phyloP scores from a whole-genome alignment of 2,797 vertebrate species.

The Lepidocolaptes lacrymiger region DNA sequence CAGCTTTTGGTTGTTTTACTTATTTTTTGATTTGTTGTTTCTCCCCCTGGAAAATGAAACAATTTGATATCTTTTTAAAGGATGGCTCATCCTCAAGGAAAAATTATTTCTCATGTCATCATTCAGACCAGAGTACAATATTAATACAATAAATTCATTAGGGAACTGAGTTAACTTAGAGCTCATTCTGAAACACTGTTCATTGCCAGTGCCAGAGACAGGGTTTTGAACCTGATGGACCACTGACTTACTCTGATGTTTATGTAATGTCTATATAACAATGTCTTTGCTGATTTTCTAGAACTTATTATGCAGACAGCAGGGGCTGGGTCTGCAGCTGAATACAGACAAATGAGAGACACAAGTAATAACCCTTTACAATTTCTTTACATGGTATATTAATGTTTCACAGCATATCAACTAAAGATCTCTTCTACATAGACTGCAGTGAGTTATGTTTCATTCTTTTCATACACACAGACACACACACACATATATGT shows the following conservation, averaged over 20 bases:
- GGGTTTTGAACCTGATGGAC: not conserved
- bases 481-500: fast-evolving
- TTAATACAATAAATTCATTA: not conserved
- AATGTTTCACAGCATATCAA: not conserved
- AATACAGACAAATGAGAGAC: not conserved
- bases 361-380: not conserved
- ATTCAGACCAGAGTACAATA: not conserved
- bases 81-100: not conserved
- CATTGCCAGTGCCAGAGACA: not conserved
- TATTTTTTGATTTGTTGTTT: not conserved
- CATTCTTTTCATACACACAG: not conserved
- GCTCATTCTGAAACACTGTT: not conserved
- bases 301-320: not conserved
- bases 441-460: conserved; percentile 11
- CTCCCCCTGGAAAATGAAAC: not conserved
- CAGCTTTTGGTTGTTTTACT: not conserved
- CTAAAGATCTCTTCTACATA: not conserved
- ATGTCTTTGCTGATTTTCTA: conserved; percentile 18
- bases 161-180: not conserved
- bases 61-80: not conserved
- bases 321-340: conserved; percentile 5
- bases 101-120: not conserved
- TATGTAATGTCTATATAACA: not conserved
- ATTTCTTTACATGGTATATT: not conserved
- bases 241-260: not conserved